Conservation (phyloP, 2,797 vertebrate species). For the Bovichtus diacanthus region DNA sequence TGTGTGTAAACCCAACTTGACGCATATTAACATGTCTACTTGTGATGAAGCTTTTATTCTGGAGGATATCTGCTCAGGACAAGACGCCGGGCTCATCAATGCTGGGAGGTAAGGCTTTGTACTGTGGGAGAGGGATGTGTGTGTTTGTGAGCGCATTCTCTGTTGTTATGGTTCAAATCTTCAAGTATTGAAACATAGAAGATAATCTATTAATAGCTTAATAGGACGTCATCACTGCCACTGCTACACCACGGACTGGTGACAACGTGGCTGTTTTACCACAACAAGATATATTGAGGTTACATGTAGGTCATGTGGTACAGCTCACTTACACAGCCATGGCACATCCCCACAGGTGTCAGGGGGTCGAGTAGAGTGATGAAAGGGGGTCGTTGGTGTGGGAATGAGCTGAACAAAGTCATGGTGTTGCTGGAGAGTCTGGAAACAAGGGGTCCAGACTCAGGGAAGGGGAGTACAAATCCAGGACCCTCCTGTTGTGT, state of each 20-base stretch:
- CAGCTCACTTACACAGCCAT: neutral
- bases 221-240: neutral
- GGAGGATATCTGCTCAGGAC: conserved; percentile 96
- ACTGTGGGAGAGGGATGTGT: conserved; percentile 13
- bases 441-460: too few relatives aligned
- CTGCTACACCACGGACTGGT: neutral
- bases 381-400: too few relatives aligned
- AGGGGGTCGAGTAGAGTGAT: too few relatives aligned
- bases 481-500: too few relatives aligned
- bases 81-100: conserved; percentile 89
- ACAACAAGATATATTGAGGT: neutral
- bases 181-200: neutral
- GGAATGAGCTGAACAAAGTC: too few relatives aligned
- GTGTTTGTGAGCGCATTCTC: conserved; percentile 29
- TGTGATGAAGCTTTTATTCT: conserved; percentile 94
- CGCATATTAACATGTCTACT: conserved; percentile 92
- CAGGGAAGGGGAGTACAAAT: too few relatives aligned
- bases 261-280: neutral
- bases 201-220: neutral
- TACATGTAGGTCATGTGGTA: neutral
- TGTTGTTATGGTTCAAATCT: conserved; percentile 44
- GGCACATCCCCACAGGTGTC: neutral
- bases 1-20: conserved; percentile 96
- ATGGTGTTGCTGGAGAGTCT: too few relatives aligned
- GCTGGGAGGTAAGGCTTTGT: conserved; percentile 88